Percentiles rank a stretch among this genome's conserved stretches.
These are phyloP conservation scores for Ophion ellenae DNA, from an alignment of 2,888 invertebrate species.

Conservation along the genomic window DNA sequence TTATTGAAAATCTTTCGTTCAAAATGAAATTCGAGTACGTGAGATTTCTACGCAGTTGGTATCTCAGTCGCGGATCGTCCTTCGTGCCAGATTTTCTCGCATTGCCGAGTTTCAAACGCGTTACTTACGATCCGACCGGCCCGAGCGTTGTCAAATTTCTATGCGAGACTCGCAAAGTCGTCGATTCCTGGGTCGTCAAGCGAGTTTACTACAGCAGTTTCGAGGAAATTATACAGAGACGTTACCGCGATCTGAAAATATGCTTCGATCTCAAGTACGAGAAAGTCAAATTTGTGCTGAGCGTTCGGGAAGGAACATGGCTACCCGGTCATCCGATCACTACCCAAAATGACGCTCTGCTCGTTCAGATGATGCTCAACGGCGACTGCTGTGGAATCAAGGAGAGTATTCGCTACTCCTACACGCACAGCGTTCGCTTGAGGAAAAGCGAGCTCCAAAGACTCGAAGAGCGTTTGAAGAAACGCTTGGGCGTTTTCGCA, in stretches of 20 bases:
- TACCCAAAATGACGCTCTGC: slow-evolving; percentile 3
- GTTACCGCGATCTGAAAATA: slow-evolving; percentile 39
- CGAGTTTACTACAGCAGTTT: slow-evolving; percentile 40
- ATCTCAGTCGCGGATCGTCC: slow-evolving; percentile 33
- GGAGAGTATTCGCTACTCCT: background rate
- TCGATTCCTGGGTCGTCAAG: slow-evolving; percentile 35
- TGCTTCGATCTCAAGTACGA: slow-evolving; percentile 22
- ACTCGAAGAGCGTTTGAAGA: background rate
- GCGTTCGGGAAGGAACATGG: slow-evolving; percentile 24
- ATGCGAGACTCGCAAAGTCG: background rate
- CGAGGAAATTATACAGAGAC: slow-evolving; percentile 21
- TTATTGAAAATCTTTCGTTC: slow-evolving; percentile 18
- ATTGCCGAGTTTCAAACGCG: background rate
- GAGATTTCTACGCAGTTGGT: slow-evolving; percentile 53
- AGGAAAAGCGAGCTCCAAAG: background rate
- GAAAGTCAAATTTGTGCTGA: slow-evolving; percentile 8
- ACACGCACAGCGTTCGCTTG: background rate
- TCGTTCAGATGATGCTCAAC: slow-evolving; percentile 13
- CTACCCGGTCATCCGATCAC: slow-evolving; percentile 21
- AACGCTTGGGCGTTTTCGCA: slow-evolving; percentile 9
- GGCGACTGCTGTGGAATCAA: background rate
- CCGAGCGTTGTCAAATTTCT: slow-evolving; percentile 11
- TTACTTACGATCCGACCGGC: slow-evolving; percentile 34
- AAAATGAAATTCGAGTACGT: slow-evolving; percentile 50
- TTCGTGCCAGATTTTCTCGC: slow-evolving; percentile 36